A percentile compares a stretch with the other conserved stretches of the same genome.
phyloP scores from a whole-genome alignment of 2,888 invertebrate genomes.

The Epiblema foenella region DNA sequence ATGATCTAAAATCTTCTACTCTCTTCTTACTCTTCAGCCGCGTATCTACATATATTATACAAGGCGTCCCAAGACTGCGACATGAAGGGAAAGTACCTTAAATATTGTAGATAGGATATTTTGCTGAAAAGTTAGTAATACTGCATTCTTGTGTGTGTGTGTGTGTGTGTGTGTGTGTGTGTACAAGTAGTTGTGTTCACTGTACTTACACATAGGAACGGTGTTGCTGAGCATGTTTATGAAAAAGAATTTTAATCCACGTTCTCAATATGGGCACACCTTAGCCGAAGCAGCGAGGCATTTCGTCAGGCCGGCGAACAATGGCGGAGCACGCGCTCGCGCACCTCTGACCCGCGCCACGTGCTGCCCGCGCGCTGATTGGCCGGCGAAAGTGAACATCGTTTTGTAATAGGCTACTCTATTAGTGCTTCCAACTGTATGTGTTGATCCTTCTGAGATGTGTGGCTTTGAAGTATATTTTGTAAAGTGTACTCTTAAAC shows the following conservation, averaged over 20 bases:
- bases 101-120: too few relatives aligned
- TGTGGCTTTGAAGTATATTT: not conserved
- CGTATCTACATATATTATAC: too few relatives aligned
- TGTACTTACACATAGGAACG: too few relatives aligned
- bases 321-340: slow-evolving; percentile 61
- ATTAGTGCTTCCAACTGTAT: slow-evolving; percentile 54
- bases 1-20: too few relatives aligned
- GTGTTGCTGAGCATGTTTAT: not conserved
- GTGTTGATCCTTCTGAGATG: not conserved
- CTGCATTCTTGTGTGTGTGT: too few relatives aligned
- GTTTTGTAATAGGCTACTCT: slow-evolving; percentile 66
- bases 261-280: slow-evolving; percentile 33
- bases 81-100: too few relatives aligned
- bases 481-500: too few relatives aligned
- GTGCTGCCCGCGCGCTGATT: slow-evolving; percentile 76
- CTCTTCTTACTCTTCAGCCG: too few relatives aligned
- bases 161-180: too few relatives aligned
- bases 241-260: slow-evolving; percentile 16
- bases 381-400: slow-evolving; percentile 69
- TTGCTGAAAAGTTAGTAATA: too few relatives aligned
- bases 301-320: slow-evolving; percentile 64
- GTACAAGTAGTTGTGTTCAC: too few relatives aligned
- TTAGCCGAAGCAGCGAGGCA: slow-evolving; percentile 30
- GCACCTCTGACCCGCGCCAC: slow-evolving; percentile 57
- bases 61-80: too few relatives aligned